Base-by-base conservation (phyloP, 2,888 invertebrate species). In the Ctenicera cuprea region DNA sequence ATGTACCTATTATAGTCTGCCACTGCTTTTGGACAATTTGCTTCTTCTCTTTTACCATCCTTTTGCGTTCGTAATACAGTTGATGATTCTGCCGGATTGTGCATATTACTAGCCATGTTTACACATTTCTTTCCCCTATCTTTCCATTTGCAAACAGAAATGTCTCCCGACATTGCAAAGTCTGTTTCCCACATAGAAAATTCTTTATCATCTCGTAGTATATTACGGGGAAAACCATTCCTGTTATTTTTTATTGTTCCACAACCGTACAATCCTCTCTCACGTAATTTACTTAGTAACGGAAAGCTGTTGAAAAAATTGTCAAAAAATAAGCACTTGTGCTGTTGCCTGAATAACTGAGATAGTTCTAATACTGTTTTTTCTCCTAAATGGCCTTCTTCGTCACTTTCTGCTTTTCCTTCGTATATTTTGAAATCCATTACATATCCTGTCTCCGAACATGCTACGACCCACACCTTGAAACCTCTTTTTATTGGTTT, bases 1-100 rank as follows among this genome's bases (percentile, higher is more conserved):
- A 65, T 71, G 30, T 65, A 37, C 26, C n/a, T 64, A 45, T 71
- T 71, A 65, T 71, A 71, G 22, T 71, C 70, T 16, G 37, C 38
- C 38, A 70, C 50, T 18, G 57, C 52, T 65, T 38, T 65, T 11
- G 71, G 65, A 43, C 71, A 71, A 3, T 26, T 54, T 14, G 65
- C 41, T 3, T 16, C 8, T 16, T 48, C 20, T 18, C 11, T 20
- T 48, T 3, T 20, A 30, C 62, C 62, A 14, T 41, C 14, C 7
- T 14, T 41, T 14, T 41, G n/a, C 14, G 41, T 41, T 41, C 41
- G 1, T 41, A 14, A 2, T 5, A 41, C 41, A 11, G 11, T 2
- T 38, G 38, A 12, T 9, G 38, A 7, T 14, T n/a, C 41, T 38
- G 38, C 38, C 26, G 48, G 18, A 20, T 48, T 9, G 9, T 48